These are phyloP conservation scores for Xyrauchen texanus DNA, from an alignment of 2,113 vertebrate species.

Conservation along the genomic window DNA sequence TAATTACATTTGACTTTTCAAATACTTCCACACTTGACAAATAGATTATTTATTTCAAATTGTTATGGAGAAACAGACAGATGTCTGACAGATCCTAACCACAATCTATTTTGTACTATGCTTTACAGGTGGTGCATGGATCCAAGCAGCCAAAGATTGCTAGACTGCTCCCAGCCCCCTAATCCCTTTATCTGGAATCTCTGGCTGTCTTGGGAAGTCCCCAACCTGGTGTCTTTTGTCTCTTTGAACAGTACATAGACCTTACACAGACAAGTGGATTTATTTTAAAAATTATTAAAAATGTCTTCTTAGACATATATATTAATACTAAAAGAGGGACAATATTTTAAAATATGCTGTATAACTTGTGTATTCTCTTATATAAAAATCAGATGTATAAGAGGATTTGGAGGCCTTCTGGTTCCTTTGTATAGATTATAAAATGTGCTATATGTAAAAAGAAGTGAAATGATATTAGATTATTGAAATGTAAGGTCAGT, in stretches of 20 bases:
- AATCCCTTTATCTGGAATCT: slow-evolving; percentile 52
- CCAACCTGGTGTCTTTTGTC: slow-evolving; percentile 56
- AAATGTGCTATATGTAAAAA: slow-evolving; percentile 76
- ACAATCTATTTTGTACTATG: slow-evolving; percentile 12
- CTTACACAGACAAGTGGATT: slow-evolving; percentile 72
- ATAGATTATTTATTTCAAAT: too few species aligned
- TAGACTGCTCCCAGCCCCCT: slow-evolving; percentile 61
- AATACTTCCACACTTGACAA: background rate
- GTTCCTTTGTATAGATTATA: slow-evolving; percentile 73
- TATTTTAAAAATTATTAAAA: slow-evolving; percentile 72
- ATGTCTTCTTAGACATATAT: slow-evolving; percentile 79
- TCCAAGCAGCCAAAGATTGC: slow-evolving; percentile 75
- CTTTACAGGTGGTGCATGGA: slow-evolving; percentile 71
- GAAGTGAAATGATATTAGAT: slow-evolving; percentile 72
- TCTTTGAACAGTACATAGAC: slow-evolving; percentile 73
- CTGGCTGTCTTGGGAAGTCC: slow-evolving; percentile 57
- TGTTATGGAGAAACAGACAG: too few species aligned
- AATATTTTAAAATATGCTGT: slow-evolving; percentile 84
- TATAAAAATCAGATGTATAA: slow-evolving; percentile 72
- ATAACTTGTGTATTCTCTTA: slow-evolving; percentile 80
- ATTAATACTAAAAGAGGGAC: slow-evolving; percentile 83
- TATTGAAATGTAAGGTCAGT: slow-evolving; percentile 80
- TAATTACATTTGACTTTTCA: background rate
- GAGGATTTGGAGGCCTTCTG: slow-evolving; percentile 64
- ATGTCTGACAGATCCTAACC: slow-evolving; percentile 27